Evolutionary conservation across 2,113 vertebrate genomes (phyloP), one percentile per base, ranked within the genome.

Genomic region (Pachycephala philippinensis): DNA sequence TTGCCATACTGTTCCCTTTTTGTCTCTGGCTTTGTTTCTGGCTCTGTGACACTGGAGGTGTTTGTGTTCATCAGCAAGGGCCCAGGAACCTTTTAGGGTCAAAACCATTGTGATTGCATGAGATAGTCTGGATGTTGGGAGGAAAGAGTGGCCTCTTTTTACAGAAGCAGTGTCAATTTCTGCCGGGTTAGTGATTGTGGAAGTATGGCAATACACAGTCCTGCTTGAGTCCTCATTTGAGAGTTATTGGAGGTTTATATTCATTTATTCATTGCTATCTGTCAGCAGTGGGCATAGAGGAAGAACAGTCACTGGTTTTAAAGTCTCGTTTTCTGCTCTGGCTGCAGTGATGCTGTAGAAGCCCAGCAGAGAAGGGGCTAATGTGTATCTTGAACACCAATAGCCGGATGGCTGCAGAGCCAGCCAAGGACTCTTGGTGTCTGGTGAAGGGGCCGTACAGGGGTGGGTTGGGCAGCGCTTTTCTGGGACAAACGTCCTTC

Each of bases 341-440:
- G 30, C 49, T 72, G 57, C 44, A 54, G 11, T 0, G 1, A 22
- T 39, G 57, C 49, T n/a, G n/a, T 15, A 22, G n/a, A 39, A 54
- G 49, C 15, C 40, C 69, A 56, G 40, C 50, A 39, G 50, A 56
- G 50, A 28, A 39, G 40, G 57, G 50, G 59, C 40, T 84, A 19
- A 15, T 39, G 49, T 60, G 45, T 47, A 6, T 65, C 28, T 40
- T 30, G 19, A 20, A 16, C n/a, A 23, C 14, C 1, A 0, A 23
- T 1, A 84, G 22, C 57, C 0, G 1, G n/a, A 5, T 23, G 28
- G 23, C 28, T 47, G 49, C 0, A 0, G 57, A 53, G 22, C n/a
- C 59, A 47, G n/a, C 28, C 57, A 33, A 6, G 33, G 31, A 6
- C 37, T 31, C 3, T 3, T 37, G 81, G 20, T 52, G 66, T 31